A percentile compares a stretch with the other conserved stretches of the same genome.
These are phyloP conservation scores for Cheirogaleus medius DNA, from an alignment of 2,113 vertebrate species.

Conservation along the genomic window DNA sequence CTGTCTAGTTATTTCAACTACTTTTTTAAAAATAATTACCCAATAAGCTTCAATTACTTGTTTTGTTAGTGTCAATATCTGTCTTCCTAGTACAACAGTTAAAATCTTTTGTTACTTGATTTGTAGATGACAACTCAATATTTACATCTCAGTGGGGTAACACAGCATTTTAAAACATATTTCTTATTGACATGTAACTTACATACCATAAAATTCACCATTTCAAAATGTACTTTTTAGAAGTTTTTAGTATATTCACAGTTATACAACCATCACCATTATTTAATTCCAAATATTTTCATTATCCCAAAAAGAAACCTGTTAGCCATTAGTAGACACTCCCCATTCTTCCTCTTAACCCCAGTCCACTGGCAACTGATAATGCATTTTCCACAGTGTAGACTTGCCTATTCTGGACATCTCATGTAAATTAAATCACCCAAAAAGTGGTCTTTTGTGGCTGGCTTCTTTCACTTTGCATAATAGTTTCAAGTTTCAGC, in stretches of 20 bases:
- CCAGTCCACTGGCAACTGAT: background rate
- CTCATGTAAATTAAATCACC: background rate
- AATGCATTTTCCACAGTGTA: background rate
- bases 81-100: background rate
- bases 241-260: background rate
- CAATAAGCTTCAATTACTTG: background rate
- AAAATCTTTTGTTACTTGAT: background rate
- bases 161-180: background rate
- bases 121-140: background rate
- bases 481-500: background rate
- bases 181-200: background rate
- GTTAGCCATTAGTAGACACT: background rate
- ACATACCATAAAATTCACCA: background rate
- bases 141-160: background rate
- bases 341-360: background rate
- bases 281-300: background rate
- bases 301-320: background rate
- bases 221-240: background rate
- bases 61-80: background rate
- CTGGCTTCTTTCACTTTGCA: background rate
- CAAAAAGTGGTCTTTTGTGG: background rate
- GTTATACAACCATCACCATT: background rate
- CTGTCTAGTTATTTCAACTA: background rate
- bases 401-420: background rate
- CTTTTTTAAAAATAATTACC: background rate